Evolutionary conservation across 2,888 invertebrate species (phyloP).

Genomic region (Diabrotica balteata): DNA sequence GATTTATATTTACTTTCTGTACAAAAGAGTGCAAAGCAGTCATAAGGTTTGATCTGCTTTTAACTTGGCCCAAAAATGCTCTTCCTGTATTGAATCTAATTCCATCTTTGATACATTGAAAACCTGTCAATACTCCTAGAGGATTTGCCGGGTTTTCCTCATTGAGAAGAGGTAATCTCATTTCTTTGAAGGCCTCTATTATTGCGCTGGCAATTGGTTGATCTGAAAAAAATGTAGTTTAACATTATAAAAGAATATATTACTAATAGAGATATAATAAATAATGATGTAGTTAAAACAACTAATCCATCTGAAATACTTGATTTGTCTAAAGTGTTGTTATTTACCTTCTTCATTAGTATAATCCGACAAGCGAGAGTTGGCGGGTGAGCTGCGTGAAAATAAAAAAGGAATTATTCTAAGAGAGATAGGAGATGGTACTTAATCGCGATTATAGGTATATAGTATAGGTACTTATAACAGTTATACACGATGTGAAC

Average conservation of each 20-base stretch:
- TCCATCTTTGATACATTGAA: constrained; percentile 54
- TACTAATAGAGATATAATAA: background rate
- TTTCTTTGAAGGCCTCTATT: background rate
- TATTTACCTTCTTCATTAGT: too few species aligned
- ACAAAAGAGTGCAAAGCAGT: constrained; percentile 68
- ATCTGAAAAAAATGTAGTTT: background rate
- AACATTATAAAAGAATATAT: background rate
- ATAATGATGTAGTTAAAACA: too few species aligned
- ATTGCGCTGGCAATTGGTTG: background rate
- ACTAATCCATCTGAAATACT: too few species aligned
- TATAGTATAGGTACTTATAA: too few species aligned
- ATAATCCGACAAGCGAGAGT: too few species aligned
- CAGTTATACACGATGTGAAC: too few species aligned
- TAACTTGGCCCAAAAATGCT: constrained; percentile 69
- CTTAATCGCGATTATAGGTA: too few species aligned
- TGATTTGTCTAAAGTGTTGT: too few species aligned
- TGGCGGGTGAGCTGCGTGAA: too few species aligned
- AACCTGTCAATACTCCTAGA: constrained; percentile 47
- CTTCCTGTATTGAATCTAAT: constrained; percentile 68
- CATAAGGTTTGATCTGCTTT: constrained; percentile 65
- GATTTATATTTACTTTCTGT: constrained; percentile 64
- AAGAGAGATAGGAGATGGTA: too few species aligned
- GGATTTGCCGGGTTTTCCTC: constrained; percentile 46
- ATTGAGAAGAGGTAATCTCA: constrained; percentile 41
- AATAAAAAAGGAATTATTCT: too few species aligned